Evolutionary conservation across 2,113 vertebrate species (phyloP).

Genomic region (Acrocephalus kingi): DNA sequence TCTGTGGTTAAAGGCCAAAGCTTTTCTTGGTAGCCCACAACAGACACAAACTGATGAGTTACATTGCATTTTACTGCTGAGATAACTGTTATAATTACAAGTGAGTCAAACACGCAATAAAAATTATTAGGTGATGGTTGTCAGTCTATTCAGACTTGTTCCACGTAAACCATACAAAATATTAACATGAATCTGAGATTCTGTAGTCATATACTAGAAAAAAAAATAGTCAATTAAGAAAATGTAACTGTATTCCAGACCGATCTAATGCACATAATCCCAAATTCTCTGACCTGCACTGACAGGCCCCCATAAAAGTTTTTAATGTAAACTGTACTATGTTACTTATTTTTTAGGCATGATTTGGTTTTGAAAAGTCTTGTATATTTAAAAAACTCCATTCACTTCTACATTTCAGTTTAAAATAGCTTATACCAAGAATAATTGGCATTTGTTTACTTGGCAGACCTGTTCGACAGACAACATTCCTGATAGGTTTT

Average conservation of each 20-base stretch:
- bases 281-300: neutral
- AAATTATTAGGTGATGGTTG: neutral
- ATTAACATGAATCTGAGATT: neutral
- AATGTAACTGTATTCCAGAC: neutral
- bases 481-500: neutral
- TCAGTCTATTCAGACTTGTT: neutral
- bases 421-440: neutral
- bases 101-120: neutral
- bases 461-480: neutral
- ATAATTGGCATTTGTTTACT: neutral
- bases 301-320: neutral
- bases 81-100: neutral
- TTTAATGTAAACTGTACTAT: neutral
- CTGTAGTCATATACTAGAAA: neutral
- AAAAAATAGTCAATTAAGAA: neutral
- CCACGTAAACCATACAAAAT: neutral
- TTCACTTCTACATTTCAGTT: neutral
- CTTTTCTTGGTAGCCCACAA: neutral
- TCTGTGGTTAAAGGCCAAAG: neutral
- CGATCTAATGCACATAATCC: neutral
- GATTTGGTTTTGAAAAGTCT: neutral
- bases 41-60: neutral
- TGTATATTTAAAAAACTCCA: neutral
- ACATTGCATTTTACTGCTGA: neutral
- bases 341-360: neutral